These are phyloP conservation scores for Nomada flava DNA, from an alignment of 2,888 invertebrate genomes.

Conservation along the genomic window DNA sequence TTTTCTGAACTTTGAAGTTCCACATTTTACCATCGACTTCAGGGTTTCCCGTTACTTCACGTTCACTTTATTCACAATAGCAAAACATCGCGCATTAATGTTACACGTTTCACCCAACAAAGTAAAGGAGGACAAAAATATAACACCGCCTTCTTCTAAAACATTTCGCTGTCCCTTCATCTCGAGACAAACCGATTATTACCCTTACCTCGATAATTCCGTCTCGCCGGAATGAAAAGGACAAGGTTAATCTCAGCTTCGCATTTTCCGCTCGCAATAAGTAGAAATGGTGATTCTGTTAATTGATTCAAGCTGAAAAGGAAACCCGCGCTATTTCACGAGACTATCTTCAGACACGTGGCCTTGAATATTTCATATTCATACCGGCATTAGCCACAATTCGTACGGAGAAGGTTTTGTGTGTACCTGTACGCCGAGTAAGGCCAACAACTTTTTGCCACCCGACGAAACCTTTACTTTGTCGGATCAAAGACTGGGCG, in stretches of 20 bases:
- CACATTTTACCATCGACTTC: constrained; percentile 9
- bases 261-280: too few species aligned
- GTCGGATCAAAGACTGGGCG: constrained; percentile 43
- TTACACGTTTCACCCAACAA: too few species aligned
- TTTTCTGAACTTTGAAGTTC: not conserved
- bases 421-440: constrained; percentile 53
- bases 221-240: too few species aligned
- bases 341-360: not conserved
- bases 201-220: too few species aligned
- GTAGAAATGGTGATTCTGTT: too few species aligned
- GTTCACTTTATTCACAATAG: constrained; percentile 9
- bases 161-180: too few species aligned
- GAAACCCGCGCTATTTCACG: not conserved
- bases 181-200: too few species aligned
- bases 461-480: constrained; percentile 42
- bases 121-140: not conserved
- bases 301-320: not conserved
- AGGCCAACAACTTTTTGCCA: constrained; percentile 56
- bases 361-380: constrained; percentile 35
- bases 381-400: constrained; percentile 45
- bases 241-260: too few species aligned
- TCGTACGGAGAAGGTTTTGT: constrained; percentile 51
- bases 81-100: not conserved
- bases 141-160: not conserved
- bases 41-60: constrained; percentile 52